phyloP scores from a whole-genome alignment of 2,113 vertebrate genomes.

The cattle (Bos taurus) region DNA sequence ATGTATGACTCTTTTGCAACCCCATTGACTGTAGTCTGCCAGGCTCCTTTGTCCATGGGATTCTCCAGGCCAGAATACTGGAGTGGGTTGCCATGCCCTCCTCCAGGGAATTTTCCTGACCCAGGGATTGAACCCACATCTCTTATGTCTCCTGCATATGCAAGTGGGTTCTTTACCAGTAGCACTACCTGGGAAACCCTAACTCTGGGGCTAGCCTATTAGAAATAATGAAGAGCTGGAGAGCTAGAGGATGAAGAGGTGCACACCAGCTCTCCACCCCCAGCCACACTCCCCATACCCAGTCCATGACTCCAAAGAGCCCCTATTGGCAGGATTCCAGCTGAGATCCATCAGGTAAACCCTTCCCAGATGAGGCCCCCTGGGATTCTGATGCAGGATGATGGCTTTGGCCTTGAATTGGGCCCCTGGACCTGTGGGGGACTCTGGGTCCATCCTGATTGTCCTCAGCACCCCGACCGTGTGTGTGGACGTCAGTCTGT shows the following conservation, averaged over 20 bases:
- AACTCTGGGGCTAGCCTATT: background rate
- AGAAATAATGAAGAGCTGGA: background rate
- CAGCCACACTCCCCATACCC: fast-evolving
- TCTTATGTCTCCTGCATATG: too few species aligned
- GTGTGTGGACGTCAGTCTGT: too few species aligned
- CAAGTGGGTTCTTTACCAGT: too few species aligned
- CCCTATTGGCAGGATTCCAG: background rate
- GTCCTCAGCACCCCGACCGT: too few species aligned
- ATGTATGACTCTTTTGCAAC: too few species aligned
- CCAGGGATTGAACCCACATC: too few species aligned
- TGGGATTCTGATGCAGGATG: background rate
- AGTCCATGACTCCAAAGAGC: background rate
- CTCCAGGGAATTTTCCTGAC: too few species aligned
- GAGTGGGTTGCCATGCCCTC: too few species aligned
- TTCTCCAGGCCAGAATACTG: too few species aligned
- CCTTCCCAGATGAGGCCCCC: background rate
- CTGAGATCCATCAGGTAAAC: background rate
- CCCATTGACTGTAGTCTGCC: too few species aligned
- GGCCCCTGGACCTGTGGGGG: background rate
- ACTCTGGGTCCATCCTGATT: background rate
- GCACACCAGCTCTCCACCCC: background rate
- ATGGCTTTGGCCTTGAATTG: background rate
- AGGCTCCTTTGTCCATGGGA: too few species aligned
- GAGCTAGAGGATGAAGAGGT: background rate
- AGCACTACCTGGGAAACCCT: too few species aligned